Conservation (phyloP, 2,113 vertebrate genomes). For the Myanophis thanlyinensis region DNA sequence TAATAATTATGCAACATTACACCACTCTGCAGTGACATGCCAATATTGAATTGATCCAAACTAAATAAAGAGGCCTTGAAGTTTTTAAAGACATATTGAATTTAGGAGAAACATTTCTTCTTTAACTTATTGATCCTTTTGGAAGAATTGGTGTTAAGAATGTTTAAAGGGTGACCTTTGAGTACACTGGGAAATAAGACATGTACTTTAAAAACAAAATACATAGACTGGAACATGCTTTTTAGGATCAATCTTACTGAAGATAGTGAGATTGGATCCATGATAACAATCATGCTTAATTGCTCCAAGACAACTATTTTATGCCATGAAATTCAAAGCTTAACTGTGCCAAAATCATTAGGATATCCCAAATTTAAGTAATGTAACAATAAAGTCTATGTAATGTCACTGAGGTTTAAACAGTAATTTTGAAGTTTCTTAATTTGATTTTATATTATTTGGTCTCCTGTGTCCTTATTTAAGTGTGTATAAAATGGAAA, state of each 20-base stretch:
- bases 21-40: conserved; percentile 30
- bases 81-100: conserved; percentile 46
- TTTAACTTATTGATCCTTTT: neutral
- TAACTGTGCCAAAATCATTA: neutral
- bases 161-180: neutral
- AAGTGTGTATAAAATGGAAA: neutral
- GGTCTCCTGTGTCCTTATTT: neutral
- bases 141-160: neutral
- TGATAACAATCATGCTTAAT: neutral
- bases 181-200: neutral
- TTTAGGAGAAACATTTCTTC: conserved; percentile 6
- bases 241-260: neutral
- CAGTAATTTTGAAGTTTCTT: neutral
- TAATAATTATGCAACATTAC: conserved; percentile 21
- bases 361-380: neutral
- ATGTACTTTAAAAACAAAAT: neutral
- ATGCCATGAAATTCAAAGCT: neutral
- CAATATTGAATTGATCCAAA: conserved; percentile 33
- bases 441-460: neutral
- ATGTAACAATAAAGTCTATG: neutral
- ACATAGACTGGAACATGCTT: neutral
- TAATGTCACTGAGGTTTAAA: neutral
- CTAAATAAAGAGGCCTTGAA: conserved; percentile 55
- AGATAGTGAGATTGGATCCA: neutral
- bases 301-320: neutral